A percentile compares a stretch with the other conserved stretches of the same genome.
These are phyloP conservation scores for Phataginus tetradactyla DNA, from an alignment of 2,797 vertebrate genomes.

Conservation along the genomic window DNA sequence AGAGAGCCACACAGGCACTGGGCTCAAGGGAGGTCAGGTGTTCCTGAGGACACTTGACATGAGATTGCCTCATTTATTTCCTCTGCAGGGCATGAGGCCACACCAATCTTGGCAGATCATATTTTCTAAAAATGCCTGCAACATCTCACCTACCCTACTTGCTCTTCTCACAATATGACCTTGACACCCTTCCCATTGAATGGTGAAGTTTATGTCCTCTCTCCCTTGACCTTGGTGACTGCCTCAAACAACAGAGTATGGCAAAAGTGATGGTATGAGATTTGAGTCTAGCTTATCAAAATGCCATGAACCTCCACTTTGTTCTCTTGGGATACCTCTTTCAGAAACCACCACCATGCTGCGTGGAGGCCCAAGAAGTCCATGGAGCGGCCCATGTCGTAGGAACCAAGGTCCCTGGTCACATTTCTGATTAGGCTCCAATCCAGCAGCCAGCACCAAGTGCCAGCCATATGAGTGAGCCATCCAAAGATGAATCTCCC, in stretches of 20 bases:
- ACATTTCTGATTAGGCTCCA: not conserved
- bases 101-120: not conserved
- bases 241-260: not conserved
- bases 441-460: not conserved
- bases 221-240: not conserved
- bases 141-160: not conserved
- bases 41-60: not conserved
- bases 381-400: accelerated
- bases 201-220: not conserved
- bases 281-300: not conserved
- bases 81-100: not conserved
- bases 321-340: not conserved
- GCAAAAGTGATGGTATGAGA: not conserved
- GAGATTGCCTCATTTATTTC: not conserved
- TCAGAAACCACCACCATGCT: not conserved
- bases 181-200: not conserved
- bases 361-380: not conserved
- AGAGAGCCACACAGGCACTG: not conserved
- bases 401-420: not conserved
- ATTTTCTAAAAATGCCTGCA: not conserved
- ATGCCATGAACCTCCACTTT: not conserved
- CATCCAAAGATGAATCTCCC: no score
- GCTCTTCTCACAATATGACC: not conserved
- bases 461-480: not conserved
- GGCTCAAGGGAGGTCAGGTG: not conserved